These are phyloP conservation scores for Aegithalos caudatus DNA, from an alignment of 2,113 vertebrate species.

Conservation along the genomic window DNA sequence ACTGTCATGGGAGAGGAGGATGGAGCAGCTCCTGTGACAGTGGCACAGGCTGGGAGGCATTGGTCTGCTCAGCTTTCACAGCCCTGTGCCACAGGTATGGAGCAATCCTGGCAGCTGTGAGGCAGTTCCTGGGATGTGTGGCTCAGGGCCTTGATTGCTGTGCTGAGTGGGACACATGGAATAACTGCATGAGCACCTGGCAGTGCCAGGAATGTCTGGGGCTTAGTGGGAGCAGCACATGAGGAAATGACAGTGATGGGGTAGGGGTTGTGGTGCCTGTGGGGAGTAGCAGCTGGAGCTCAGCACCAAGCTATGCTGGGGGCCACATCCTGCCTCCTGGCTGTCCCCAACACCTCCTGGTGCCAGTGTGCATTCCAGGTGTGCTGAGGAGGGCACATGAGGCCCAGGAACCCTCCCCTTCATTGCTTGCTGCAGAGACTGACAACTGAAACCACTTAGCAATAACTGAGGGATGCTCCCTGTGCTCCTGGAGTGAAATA, in stretches of 20 bases:
- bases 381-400: neutral
- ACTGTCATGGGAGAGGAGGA: neutral
- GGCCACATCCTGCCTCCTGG: neutral
- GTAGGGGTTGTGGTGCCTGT: neutral
- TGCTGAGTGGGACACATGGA: neutral
- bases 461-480: neutral
- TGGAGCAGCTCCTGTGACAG: neutral
- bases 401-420: neutral
- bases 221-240: accelerated
- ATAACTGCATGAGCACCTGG: neutral
- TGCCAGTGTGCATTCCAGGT: neutral
- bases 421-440: neutral
- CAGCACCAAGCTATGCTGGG: no score
- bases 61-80: neutral
- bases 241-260: neutral
- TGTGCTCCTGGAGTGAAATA: neutral
- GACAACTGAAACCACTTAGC: neutral
- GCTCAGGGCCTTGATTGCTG: neutral
- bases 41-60: neutral
- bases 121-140: neutral
- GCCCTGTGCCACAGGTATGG: neutral
- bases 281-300: neutral
- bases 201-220: neutral
- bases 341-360: neutral
- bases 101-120: neutral